Evolutionary conservation across 2,888 invertebrate species (phyloP).

Genomic region (Hofmannophila pseudospretella): DNA sequence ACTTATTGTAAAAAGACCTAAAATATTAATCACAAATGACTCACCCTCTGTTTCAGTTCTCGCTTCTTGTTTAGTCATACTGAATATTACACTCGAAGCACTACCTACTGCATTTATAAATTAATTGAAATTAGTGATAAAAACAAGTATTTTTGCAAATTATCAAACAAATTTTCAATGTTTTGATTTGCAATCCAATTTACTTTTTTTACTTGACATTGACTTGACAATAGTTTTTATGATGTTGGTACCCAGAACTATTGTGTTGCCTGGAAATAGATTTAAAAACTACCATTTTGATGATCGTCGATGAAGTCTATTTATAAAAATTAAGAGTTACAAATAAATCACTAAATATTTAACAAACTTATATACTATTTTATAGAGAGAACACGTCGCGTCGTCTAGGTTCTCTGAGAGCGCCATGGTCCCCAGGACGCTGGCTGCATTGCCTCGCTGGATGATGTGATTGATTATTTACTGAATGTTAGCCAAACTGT

Average conservation of each 20-base stretch:
- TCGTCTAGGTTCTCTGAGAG: no score
- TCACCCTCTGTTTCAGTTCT: slow-evolving; percentile 39
- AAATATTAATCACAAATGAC: slow-evolving; percentile 13
- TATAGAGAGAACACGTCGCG: no score
- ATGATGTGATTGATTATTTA: no score
- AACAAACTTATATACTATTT: no score
- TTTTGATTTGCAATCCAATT: no score
- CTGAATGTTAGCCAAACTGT: no score
- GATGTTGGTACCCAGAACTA: neutral
- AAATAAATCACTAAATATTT: no score
- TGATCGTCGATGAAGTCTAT: no score
- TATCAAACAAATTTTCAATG: neutral
- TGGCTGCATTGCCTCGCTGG: no score
- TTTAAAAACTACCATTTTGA: neutral
- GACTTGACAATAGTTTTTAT: neutral
- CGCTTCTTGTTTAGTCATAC: slow-evolving; percentile 28
- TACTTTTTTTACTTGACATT: slow-evolving; percentile 13
- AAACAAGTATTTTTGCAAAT: no score
- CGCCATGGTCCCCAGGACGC: no score
- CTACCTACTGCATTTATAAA: neutral
- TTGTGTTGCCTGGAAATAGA: neutral
- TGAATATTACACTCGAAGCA: neutral
- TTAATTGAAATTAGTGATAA: neutral
- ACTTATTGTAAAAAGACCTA: neutral
- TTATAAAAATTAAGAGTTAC: no score